Evolutionary conservation across 1,140 invertebrate genomes (phyloP).

Genomic region (Brachystomella parvula): DNA sequence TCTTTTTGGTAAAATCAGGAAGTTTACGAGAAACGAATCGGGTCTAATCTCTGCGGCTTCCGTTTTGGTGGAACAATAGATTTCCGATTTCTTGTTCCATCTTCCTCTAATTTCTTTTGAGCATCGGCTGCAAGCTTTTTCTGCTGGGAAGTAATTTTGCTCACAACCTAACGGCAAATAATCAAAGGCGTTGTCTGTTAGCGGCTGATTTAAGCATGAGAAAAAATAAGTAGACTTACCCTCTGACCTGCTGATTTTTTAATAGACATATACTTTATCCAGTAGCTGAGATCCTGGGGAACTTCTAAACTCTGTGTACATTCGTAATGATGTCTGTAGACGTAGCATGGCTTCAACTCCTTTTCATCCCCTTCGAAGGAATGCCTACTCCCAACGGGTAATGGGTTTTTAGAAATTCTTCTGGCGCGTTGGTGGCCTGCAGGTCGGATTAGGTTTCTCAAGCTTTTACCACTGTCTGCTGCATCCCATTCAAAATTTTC

Average conservation of each 20-base stretch:
- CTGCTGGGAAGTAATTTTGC: slow-evolving; percentile 18
- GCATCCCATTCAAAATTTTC: neutral
- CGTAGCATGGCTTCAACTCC: slow-evolving; percentile 20
- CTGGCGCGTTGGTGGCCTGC: neutral
- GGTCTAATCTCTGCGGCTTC: slow-evolving; percentile 18
- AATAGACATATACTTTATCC: slow-evolving; percentile 13
- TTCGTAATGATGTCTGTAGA: slow-evolving; percentile 21
- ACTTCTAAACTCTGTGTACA: neutral
- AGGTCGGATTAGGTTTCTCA: neutral
- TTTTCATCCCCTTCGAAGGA: slow-evolving; percentile 5
- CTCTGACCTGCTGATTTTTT: slow-evolving; percentile 29
- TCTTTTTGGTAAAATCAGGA: too few species aligned
- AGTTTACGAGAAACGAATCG: too few species aligned
- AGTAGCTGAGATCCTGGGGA: neutral
- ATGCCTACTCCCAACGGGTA: neutral
- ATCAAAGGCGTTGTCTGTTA: too few species aligned
- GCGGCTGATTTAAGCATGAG: too few species aligned
- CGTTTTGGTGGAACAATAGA: slow-evolving; percentile 20
- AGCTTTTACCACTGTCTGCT: neutral
- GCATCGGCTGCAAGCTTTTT: slow-evolving; percentile 19
- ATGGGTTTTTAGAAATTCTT: slow-evolving; percentile 10
- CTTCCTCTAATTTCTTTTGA: neutral
- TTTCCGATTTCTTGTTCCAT: neutral
- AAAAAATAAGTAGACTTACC: slow-evolving; percentile 10
- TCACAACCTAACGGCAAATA: slow-evolving; percentile 17